Evolutionary conservation across 37 sponge, comb jelly and placozoan genomes (phyloP).

Genomic region (Diacarnus erythraeanus): DNA sequence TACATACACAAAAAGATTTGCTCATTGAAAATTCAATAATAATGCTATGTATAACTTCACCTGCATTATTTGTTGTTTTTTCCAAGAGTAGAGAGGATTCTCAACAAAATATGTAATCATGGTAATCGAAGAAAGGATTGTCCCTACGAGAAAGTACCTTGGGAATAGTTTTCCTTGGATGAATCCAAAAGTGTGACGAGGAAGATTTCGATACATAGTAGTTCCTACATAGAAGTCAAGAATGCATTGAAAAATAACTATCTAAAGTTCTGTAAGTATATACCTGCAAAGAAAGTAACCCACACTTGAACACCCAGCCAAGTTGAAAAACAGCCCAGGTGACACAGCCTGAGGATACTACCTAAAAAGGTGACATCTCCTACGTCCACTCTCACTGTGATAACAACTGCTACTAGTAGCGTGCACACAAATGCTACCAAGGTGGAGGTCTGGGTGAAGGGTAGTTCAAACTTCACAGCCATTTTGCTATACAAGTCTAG

Average conservation of each 20-base stretch:
- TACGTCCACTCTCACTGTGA: conserved; percentile 12
- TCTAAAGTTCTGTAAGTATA: neutral
- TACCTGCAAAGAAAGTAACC: conserved; percentile 78
- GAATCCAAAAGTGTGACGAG: conserved; percentile 77
- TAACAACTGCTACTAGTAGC: conserved; percentile 18
- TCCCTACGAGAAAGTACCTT: conserved; percentile 65
- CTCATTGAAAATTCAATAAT: too few species aligned
- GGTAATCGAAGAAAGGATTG: conserved; percentile 29
- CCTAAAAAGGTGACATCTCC: neutral
- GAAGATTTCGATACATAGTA: conserved; percentile 67
- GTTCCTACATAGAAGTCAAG: conserved; percentile 28
- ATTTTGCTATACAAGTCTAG: conserved; percentile 5
- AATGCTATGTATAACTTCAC: conserved; percentile 21
- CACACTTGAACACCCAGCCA: conserved; percentile 67
- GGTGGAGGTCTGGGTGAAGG: conserved; percentile 50
- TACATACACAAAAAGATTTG: too few species aligned
- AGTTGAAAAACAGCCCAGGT: conserved; percentile 26
- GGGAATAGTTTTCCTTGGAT: conserved; percentile 86
- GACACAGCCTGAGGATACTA: conserved; percentile 16
- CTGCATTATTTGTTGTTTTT: conserved; percentile 38
- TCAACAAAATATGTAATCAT: conserved; percentile 49
- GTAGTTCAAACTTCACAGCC: conserved; percentile 51
- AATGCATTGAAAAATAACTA: neutral
- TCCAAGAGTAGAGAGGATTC: conserved; percentile 55
- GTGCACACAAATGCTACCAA: conserved; percentile 47